Base-by-base conservation (phyloP, 2,888 invertebrate species). In the Calliphora vomitoria region DNA sequence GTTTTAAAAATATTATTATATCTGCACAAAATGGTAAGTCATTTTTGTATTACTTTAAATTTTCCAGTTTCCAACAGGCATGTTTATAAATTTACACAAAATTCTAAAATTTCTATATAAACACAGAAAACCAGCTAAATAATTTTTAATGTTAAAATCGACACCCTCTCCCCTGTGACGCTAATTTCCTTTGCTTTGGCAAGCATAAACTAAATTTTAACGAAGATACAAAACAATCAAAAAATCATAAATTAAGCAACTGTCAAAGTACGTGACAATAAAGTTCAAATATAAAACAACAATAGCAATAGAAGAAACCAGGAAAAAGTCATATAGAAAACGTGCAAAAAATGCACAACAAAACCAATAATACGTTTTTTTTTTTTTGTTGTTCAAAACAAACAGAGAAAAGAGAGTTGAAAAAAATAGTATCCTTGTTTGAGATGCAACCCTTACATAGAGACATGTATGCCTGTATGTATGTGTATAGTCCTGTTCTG, bases 261-360 rank as follows among this genome's bases (percentile, higher is more conserved):
- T 87, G 87, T 85, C 87, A 85, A 87, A 82, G 85, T 87, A 87
- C 87, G 87, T 87, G 87, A 87, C 85, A 87, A 85, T 85, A 87
- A 87, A 87, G 87, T 87, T 87, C 58, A 85, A 79, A 80, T 82
- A 64, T 60, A 78, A 64, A 50, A 68, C 6, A 47, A 79, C 15
- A 68, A 50, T 64, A 35, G 35, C 1, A 25, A 25, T 11, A 44
- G n/a, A 4, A 50, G 13, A 55, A 58, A 79, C n/a, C 8, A 31
- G 13, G 18, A 62, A 85, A 78, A 72, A 74, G 20, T 76, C 80
- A 85, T 76, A 69, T 4, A 55, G 31, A 62, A 82, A 85, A 87
- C 87, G 87, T 87, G 87, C 87, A 85, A 87, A 82, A 87, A 85
- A 78, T 79, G 64, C 71, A 78, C 53, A 87, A 85, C 69, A 66